These are phyloP conservation scores for Oxycera nigricornis DNA, from an alignment of 2,888 invertebrate species.

Conservation along the genomic window DNA sequence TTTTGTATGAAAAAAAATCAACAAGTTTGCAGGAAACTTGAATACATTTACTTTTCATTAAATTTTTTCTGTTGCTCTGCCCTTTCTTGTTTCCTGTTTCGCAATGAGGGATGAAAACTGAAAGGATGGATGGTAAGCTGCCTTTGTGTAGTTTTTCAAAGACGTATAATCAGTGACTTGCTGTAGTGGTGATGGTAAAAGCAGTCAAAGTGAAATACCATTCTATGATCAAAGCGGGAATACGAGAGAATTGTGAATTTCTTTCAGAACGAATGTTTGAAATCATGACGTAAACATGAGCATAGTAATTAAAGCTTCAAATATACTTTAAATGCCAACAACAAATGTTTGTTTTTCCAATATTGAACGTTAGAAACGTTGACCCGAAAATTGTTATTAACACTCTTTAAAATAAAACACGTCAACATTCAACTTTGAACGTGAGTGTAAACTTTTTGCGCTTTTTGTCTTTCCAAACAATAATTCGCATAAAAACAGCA, in stretches of 20 bases:
- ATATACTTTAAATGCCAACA: no score
- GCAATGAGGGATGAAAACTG: neutral
- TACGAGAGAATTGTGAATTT: neutral
- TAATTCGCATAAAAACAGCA: neutral
- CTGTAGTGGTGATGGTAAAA: neutral
- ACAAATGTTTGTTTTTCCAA: neutral
- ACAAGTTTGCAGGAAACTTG: slow-evolving; percentile 25
- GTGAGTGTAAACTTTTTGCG: neutral
- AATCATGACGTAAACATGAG: neutral
- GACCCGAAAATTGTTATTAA: no score
- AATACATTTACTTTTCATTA: slow-evolving; percentile 34
- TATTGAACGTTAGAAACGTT: no score
- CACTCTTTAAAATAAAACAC: no score
- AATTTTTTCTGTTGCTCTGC: neutral
- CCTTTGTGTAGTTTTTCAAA: neutral
- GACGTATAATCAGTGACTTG: slow-evolving; percentile 20
- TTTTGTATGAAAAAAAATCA: slow-evolving; percentile 21
- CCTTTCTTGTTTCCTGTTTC: neutral
- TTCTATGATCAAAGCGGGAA: no score
- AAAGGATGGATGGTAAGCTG: neutral
- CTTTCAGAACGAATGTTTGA: neutral
- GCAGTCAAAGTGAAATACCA: neutral
- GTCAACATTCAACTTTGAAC: no score
- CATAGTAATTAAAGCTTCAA: no score
- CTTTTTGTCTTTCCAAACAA: neutral